These are phyloP conservation scores for Centrocercus urophasianus DNA, from an alignment of 2,113 vertebrate species.

Conservation along the genomic window DNA sequence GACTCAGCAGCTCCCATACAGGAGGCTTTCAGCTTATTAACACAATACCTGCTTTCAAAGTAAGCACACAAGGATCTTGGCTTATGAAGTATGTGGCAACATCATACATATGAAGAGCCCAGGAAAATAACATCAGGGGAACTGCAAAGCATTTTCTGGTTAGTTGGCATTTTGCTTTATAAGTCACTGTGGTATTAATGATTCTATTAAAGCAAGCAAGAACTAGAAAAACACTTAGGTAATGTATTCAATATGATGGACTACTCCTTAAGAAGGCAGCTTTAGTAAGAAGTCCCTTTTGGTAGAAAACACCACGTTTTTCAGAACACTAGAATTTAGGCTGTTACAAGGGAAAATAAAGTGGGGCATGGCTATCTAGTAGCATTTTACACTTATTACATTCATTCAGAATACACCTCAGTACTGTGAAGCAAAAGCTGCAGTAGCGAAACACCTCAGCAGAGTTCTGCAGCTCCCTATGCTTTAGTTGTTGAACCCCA, in stretches of 20 bases:
- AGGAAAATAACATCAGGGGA: neutral
- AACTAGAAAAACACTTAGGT: neutral
- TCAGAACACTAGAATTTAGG: neutral
- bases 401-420: neutral
- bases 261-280: neutral
- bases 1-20: too few species aligned
- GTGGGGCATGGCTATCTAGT: neutral
- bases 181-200: neutral
- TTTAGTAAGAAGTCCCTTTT: neutral
- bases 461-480: neutral
- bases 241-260: neutral
- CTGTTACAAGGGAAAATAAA: neutral
- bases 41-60: neutral
- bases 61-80: neutral
- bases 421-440: neutral
- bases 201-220: neutral
- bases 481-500: neutral
- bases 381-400: neutral
- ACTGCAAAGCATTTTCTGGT: neutral
- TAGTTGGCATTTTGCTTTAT: neutral
- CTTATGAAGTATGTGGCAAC: neutral
- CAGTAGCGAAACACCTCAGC: neutral
- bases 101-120: neutral
- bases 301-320: neutral
- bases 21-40: neutral